These are phyloP conservation scores for Caenorhabditis becei DNA, from an alignment of 2,888 invertebrate species.

Conservation along the genomic window DNA sequence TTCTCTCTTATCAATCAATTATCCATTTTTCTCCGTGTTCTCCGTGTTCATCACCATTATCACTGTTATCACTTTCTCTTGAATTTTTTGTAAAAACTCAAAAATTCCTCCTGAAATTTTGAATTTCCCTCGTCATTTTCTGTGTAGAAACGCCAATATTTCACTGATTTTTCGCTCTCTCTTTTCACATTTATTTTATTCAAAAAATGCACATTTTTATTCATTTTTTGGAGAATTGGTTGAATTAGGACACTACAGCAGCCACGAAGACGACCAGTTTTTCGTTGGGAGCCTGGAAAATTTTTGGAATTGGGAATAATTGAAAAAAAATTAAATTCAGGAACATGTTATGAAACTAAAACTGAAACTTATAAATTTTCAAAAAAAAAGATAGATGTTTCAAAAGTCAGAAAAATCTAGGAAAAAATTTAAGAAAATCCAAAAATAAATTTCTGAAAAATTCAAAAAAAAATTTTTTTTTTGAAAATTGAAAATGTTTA, in stretches of 20 bases:
- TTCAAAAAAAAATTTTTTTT: neutral
- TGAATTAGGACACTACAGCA: conserved; percentile 24
- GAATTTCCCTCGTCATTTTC: no score
- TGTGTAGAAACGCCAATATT: no score
- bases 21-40: neutral
- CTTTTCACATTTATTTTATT: no score
- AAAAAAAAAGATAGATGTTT: neutral
- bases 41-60: no score
- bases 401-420: neutral
- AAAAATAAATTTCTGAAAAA: no score
- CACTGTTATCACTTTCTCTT: no score
- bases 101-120: no score
- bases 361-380: neutral
- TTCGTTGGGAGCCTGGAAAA: conserved; percentile 51
- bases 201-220: no score
- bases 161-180: no score
- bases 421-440: neutral
- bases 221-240: neutral
- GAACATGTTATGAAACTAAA: no score
- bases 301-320: neutral
- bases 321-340: no score
- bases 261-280: conserved; percentile 54
- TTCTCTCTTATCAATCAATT: no score
- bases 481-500: neutral
- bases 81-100: neutral